Conservation (phyloP, 1,140 invertebrate genomes). For the Dreissena rostriformis region DNA sequence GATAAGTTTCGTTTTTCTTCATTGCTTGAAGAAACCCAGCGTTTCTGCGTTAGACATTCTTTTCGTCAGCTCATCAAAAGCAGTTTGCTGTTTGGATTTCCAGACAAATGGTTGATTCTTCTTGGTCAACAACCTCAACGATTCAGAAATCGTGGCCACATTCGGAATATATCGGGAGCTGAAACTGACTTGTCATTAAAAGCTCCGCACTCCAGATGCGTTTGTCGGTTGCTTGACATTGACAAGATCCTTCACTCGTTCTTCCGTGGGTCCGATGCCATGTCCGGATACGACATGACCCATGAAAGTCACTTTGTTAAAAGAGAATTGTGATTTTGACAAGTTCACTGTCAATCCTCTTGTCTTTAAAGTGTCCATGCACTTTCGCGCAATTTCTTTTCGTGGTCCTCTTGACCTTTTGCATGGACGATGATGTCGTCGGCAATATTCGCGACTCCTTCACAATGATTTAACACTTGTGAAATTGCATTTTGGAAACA, state of each 20-base stretch:
- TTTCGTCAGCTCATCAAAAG: constrained; percentile 47
- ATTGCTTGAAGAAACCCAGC: constrained; percentile 28
- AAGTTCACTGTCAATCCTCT: constrained; percentile 51
- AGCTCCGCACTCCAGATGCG: constrained; percentile 52
- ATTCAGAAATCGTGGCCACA: constrained; percentile 57
- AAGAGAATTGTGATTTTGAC: constrained; percentile 63
- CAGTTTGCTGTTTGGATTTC: constrained; percentile 34
- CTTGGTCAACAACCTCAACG: constrained; percentile 50
- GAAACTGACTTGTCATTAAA: constrained; percentile 60
- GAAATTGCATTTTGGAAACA: constrained; percentile 36
- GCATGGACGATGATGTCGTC: constrained; percentile 71
- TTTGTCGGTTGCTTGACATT: constrained; percentile 43
- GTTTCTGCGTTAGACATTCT: constrained; percentile 19
- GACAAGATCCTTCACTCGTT: constrained; percentile 42
- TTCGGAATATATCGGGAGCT: constrained; percentile 55
- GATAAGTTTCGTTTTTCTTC: constrained; percentile 20
- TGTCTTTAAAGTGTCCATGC: constrained; percentile 51
- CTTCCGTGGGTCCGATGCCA: constrained; percentile 49
- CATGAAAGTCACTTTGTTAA: constrained; percentile 61
- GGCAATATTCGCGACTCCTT: constrained; percentile 62
- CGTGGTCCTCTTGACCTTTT: constrained; percentile 51
- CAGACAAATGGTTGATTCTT: constrained; percentile 55
- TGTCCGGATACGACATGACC: constrained; percentile 60
- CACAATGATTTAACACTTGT: constrained; percentile 56
- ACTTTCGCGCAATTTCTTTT: constrained; percentile 48